These are phyloP conservation scores for Athalia cordata DNA, from an alignment of 2,888 invertebrate genomes.

Conservation along the genomic window DNA sequence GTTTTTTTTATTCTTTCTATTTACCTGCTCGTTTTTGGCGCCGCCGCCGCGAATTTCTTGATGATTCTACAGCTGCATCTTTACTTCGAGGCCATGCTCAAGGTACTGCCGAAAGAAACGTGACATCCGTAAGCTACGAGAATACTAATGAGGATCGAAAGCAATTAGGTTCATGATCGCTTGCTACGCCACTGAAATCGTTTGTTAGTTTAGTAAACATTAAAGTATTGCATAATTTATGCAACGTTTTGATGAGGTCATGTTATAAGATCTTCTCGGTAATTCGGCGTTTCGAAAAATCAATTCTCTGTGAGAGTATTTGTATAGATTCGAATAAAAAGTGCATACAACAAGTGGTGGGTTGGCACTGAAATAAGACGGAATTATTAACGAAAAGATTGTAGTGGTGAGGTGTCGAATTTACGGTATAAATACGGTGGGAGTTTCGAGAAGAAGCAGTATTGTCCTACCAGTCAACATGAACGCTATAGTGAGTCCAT, in stretches of 20 bases:
- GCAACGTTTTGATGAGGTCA: not conserved
- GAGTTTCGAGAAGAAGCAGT: constrained; percentile 23
- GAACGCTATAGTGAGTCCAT: constrained; percentile 35
- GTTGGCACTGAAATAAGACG: constrained; percentile 1
- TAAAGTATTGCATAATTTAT: constrained; percentile 6
- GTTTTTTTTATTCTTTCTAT: not conserved
- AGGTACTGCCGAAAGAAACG: constrained; percentile 26
- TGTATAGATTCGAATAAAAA: not conserved
- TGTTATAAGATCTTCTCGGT: not conserved
- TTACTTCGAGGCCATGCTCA: constrained; percentile 27
- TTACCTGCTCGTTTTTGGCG: not conserved
- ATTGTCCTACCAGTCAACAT: constrained; percentile 39
- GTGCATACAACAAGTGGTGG: constrained; percentile 18
- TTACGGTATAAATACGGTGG: constrained; percentile 35
- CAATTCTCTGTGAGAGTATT: not conserved
- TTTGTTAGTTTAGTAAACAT: constrained; percentile 17
- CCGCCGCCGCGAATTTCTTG: not conserved
- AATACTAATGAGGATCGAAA: constrained; percentile 26
- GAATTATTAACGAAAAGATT: constrained; percentile 13
- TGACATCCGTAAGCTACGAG: constrained; percentile 6
- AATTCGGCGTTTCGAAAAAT: not conserved
- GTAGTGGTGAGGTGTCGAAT: constrained; percentile 34
- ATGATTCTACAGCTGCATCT: not conserved
- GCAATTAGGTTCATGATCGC: not conserved
- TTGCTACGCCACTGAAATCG: not conserved